Percentiles rank a stretch among this genome's conserved stretches.
Evolutionary conservation across 2,797 vertebrate genomes (phyloP).

Genomic region (Mastacembelus armatus): DNA sequence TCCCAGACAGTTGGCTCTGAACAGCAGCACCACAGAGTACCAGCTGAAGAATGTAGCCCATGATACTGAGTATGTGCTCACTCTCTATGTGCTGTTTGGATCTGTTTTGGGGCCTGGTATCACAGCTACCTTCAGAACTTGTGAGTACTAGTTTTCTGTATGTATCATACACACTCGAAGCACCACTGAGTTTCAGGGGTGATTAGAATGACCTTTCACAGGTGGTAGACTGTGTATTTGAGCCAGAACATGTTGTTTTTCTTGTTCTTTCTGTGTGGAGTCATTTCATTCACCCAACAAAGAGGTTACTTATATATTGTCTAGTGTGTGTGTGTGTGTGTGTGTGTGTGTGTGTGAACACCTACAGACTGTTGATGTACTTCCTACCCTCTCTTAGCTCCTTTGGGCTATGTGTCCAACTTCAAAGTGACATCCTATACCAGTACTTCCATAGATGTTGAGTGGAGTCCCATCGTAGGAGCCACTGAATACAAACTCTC

Average conservation of each 20-base stretch:
- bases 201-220: background rate
- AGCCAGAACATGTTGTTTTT: too few species aligned
- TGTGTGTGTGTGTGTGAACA: background rate
- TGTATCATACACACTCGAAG: background rate
- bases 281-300: too few species aligned
- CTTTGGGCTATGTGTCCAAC: conserved; percentile 89
- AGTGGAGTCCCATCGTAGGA: conserved; percentile 88
- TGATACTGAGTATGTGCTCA: conserved; percentile 90
- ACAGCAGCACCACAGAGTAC: conserved; percentile 82
- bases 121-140: conserved; percentile 88
- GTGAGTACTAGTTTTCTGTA: conserved; percentile 79
- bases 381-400: conserved; percentile 68
- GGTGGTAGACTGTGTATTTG: background rate
- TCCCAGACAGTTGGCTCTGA: conserved; percentile 87
- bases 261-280: too few species aligned
- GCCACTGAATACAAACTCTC: conserved; percentile 90
- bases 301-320: too few species aligned
- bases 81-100: conserved; percentile 91
- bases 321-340: background rate
- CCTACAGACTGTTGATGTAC: background rate
- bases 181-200: background rate
- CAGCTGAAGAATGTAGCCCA: conserved; percentile 84
- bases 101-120: conserved; percentile 88
- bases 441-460: conserved; percentile 85
- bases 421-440: conserved; percentile 89